Conservation (phyloP, 2,888 invertebrate genomes). For the Molorchus minor region DNA sequence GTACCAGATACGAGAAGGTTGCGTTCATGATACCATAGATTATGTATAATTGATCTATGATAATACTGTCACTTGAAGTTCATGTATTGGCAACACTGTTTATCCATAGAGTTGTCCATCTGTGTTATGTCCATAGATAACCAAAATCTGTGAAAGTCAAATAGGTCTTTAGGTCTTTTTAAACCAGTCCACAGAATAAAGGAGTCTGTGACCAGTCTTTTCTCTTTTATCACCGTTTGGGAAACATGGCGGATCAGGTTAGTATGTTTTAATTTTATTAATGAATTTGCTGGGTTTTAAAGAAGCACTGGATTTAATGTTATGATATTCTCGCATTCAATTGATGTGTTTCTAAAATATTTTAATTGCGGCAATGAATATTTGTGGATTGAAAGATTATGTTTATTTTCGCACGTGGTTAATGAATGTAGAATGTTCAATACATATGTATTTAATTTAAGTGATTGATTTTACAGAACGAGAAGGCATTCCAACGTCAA, state of each 20-base stretch:
- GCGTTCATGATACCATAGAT: no score
- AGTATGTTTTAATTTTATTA: conserved; percentile 53
- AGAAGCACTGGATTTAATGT: neutral
- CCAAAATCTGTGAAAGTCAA: no score
- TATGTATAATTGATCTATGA: no score
- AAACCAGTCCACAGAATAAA: no score
- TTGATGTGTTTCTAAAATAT: neutral
- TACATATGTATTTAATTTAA: conserved; percentile 18
- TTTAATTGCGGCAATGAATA: neutral
- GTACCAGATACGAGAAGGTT: no score
- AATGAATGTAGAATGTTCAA: conserved; percentile 5
- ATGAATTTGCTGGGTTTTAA: neutral
- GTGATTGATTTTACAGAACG: conserved; percentile 78
- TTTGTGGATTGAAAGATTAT: neutral
- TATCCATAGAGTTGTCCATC: no score
- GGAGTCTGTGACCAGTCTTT: no score
- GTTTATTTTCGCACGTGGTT: conserved; percentile 45
- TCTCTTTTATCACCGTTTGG: no score
- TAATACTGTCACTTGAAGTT: no score
- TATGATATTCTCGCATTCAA: neutral
- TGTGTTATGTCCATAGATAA: no score
- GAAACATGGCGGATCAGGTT: conserved; percentile 87
- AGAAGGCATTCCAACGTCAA: conserved; percentile 97
- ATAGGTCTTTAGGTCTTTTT: no score
- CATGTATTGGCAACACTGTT: no score